Percentiles rank a stretch among this genome's conserved stretches.
These are phyloP conservation scores for Napeogenes inachia DNA, from an alignment of 2,888 invertebrate species.

Conservation along the genomic window DNA sequence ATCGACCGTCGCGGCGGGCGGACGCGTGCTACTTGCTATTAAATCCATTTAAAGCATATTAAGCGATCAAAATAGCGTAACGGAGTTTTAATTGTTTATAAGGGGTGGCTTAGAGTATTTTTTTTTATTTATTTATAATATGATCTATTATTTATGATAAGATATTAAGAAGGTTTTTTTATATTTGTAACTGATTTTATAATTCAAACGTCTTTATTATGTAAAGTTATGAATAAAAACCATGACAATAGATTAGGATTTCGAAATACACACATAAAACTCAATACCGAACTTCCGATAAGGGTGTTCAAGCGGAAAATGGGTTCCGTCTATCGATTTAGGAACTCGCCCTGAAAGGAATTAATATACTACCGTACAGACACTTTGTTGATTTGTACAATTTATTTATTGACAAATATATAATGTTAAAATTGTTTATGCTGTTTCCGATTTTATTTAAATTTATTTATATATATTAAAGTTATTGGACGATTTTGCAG, in stretches of 20 bases:
- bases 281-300: conserved; percentile 27
- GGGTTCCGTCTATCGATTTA: conserved; percentile 40
- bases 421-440: too few relatives aligned
- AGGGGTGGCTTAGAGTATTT: conserved; percentile 14
- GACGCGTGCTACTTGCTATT: conserved; percentile 48
- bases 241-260: conserved; percentile 19
- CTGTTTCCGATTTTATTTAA: too few relatives aligned
- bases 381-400: background rate
- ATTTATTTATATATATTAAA: too few relatives aligned
- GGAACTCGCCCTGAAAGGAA: conserved; percentile 38
- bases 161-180: too few relatives aligned
- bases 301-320: conserved; percentile 42
- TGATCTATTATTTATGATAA: too few relatives aligned
- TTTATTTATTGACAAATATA: background rate
- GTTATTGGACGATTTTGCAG: too few relatives aligned
- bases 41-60: conserved; percentile 64
- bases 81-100: conserved; percentile 9
- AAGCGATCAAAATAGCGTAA: conserved; percentile 40
- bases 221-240: conserved; percentile 21
- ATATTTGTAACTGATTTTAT: too few relatives aligned
- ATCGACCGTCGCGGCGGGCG: conserved; percentile 42
- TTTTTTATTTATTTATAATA: conserved; percentile 2
- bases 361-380: conserved; percentile 34
- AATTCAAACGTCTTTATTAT: background rate
- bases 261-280: conserved; percentile 23